These are phyloP conservation scores for Nyctereutes procyonoides DNA, from an alignment of 2,113 vertebrate species.

Conservation along the genomic window DNA sequence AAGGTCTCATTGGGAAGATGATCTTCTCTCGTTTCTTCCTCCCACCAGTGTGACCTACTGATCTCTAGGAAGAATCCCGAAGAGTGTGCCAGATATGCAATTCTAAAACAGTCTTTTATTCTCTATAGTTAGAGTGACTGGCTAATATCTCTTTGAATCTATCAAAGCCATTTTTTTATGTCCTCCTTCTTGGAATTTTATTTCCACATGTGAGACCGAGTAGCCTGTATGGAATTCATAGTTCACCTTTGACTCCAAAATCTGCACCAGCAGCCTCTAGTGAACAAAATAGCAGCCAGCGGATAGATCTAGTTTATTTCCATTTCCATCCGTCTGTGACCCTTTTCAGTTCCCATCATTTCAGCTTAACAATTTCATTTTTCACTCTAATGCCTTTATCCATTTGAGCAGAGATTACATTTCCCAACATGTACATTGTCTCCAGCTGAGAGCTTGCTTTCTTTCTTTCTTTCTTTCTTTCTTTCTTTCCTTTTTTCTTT, in stretches of 20 bases:
- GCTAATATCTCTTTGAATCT: constrained; percentile 63
- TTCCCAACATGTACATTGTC: constrained; percentile 49
- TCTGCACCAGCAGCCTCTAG: constrained; percentile 43
- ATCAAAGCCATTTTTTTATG: constrained; percentile 67
- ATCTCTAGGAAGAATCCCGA: neutral
- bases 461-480: neutral
- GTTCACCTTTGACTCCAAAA: constrained; percentile 72
- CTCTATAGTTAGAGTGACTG: constrained; percentile 25
- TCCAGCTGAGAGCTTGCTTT: neutral
- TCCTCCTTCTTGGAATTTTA: constrained; percentile 67
- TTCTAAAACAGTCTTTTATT: neutral
- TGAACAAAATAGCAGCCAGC: neutral
- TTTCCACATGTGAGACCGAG: constrained; percentile 70
- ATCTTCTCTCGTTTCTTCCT: neutral
- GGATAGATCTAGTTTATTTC: constrained; percentile 23
- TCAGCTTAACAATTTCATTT: constrained; percentile 62
- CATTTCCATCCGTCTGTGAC: constrained; percentile 26
- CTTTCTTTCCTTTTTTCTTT: neutral
- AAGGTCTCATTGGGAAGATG: neutral
- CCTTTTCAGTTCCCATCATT: constrained; percentile 64
- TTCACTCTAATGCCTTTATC: constrained; percentile 62
- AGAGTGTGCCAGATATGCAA: constrained; percentile 41
- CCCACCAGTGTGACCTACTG: constrained; percentile 13
- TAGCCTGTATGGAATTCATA: constrained; percentile 38
- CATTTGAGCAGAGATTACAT: constrained; percentile 59